Percentiles rank a stretch among this genome's conserved stretches.
phyloP scores from a whole-genome alignment of 2,797 vertebrate genomes.

The Halcyon smyrnensis region DNA sequence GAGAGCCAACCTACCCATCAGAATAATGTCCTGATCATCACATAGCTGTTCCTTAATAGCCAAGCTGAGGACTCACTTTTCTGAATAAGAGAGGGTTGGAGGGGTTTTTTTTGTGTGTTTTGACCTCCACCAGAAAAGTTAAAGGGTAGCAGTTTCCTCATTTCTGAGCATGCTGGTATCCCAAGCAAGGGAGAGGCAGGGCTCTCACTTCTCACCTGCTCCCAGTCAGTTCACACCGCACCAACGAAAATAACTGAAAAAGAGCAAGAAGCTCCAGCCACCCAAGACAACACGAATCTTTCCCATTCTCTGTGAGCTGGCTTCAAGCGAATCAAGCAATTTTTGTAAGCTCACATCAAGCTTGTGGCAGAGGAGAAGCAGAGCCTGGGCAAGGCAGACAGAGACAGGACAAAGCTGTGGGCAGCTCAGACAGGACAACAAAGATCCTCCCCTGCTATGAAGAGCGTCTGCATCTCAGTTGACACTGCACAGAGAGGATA shows the following conservation, averaged over 20 bases:
- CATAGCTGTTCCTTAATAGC: background rate
- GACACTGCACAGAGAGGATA: background rate
- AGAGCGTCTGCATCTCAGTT: background rate
- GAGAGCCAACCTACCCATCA: background rate
- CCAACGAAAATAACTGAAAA: background rate
- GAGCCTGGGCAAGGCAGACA: background rate
- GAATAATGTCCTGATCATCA: background rate
- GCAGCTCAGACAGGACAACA: background rate
- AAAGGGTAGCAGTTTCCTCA: background rate
- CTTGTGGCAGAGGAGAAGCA: background rate
- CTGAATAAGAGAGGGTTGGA: background rate
- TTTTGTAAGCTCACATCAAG: background rate
- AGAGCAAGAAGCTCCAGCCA: background rate
- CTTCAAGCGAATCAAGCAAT: background rate
- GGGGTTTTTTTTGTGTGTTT: background rate
- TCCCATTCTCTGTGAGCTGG: background rate
- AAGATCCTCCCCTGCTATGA: fast-evolving
- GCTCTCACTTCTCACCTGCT: constrained; percentile 52
- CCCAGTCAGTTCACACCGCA: background rate
- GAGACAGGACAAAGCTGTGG: background rate
- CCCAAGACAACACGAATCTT: background rate
- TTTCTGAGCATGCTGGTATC: background rate
- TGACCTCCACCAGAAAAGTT: background rate
- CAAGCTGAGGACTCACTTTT: background rate
- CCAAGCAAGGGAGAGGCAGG: background rate